Evolutionary conservation across 2,113 vertebrate species (phyloP), one percentile per base, ranked within the genome.

Genomic region (Euleptes europaea): DNA sequence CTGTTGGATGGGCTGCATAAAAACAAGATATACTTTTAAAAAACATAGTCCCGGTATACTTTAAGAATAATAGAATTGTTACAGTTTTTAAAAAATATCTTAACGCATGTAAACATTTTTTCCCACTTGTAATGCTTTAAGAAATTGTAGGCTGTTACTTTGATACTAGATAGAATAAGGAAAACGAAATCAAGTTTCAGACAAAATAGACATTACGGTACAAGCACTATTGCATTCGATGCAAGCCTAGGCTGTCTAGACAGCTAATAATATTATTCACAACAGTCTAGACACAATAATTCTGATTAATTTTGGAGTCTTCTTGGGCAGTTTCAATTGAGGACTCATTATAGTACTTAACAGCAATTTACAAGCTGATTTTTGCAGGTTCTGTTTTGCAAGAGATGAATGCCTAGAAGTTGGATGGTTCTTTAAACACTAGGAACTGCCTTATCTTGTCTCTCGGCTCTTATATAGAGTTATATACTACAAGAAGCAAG

Each of bases 171-270:
- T 94, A 26, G 44, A 90, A 74, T 83, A 83, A 83, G 35, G 8
- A 84, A 84, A 90, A 78, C 70, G 72, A 91, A 90, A 93, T 89
- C 86, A 85, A 42, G 54, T 93, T 88, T 94, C 75, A 23, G 44
- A 84, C 79, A 91, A 82, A 88, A 87, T 88, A 74, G 77, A 73
- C 63, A 87, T 92, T 85, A 86, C 42, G 89, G 83, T 84, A 89
- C 69, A 38, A 92, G 63, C 71, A 91, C 78, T 9, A 3, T 85
- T 85, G 47, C 17, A 76, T 66, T 80, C 1, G 84, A 78, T 88
- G 77, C 80, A 86, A 71, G 85, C 91, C 85, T 79, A 93, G 89
- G 74, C 81, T 90, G 88, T 92, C 91, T 94, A 93, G 93, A 93
- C 90, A 91, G 76, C 44, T 85, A 84, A 83, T 60, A 92, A 90